Evolutionary conservation across 2,113 vertebrate species (phyloP).

Genomic region (Galbula dea): DNA sequence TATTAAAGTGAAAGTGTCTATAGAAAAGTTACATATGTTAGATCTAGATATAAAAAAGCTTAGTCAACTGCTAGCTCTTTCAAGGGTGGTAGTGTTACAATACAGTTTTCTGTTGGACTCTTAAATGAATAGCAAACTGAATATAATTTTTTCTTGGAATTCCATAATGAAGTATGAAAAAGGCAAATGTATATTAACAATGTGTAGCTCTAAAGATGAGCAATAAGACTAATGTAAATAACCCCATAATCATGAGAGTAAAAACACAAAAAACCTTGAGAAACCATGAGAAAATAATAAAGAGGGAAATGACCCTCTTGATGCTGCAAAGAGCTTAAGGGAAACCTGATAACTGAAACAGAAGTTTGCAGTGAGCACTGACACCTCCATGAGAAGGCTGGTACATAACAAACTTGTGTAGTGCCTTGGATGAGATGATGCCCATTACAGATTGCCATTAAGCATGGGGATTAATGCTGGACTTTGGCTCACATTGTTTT

Average conservation of each 20-base stretch:
- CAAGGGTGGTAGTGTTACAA: not conserved
- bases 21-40: not conserved
- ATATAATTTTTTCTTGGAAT: not conserved
- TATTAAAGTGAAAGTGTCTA: not conserved
- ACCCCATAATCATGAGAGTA: not conserved
- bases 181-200: not conserved
- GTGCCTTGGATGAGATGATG: not conserved
- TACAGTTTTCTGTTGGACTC: not conserved
- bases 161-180: not conserved
- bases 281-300: not conserved
- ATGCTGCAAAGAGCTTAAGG: not conserved
- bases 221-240: not conserved
- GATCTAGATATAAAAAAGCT: not conserved
- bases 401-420: not conserved
- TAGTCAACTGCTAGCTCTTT: not conserved
- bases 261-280: not conserved
- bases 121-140: not conserved
- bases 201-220: not conserved
- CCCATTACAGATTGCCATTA: not conserved
- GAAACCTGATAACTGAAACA: not conserved
- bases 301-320: not conserved
- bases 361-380: not conserved
- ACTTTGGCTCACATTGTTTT: not conserved
- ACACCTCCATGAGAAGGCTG: not conserved
- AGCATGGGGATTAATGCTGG: not conserved